Evolutionary conservation across 2,888 invertebrate genomes (phyloP).

Genomic region (Lithosia quadra): DNA sequence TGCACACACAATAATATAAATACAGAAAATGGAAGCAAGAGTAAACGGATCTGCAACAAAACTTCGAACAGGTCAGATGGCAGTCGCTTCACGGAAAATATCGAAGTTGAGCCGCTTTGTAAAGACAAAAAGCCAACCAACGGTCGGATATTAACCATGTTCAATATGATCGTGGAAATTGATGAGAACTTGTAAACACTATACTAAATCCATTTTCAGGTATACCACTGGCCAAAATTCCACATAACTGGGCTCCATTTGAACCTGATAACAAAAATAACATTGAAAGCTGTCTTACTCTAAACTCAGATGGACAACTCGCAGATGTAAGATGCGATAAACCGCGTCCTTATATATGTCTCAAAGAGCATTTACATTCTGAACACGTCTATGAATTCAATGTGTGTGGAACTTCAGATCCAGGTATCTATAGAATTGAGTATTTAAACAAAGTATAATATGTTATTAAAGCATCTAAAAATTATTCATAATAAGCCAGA

Average conservation of each 20-base stretch:
- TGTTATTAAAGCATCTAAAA: too few relatives aligned
- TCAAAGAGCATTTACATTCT: not conserved
- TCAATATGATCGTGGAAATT: too few relatives aligned
- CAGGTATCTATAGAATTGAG: not conserved
- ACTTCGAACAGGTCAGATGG: too few relatives aligned
- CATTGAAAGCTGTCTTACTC: not conserved
- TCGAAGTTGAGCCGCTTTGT: too few relatives aligned
- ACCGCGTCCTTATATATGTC: slow-evolving; percentile 8
- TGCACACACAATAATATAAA: too few relatives aligned
- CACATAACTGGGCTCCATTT: slow-evolving; percentile 12
- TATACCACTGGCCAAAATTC: slow-evolving; percentile 2
- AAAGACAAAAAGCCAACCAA: too few relatives aligned
- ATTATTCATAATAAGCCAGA: not conserved
- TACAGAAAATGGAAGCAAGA: too few relatives aligned
- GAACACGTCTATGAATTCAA: not conserved
- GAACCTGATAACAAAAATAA: slow-evolving; percentile 25
- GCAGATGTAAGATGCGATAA: slow-evolving; percentile 13
- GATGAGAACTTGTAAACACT: not conserved
- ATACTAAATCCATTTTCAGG: slow-evolving; percentile 7
- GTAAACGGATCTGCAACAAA: too few relatives aligned
- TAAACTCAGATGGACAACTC: slow-evolving; percentile 6
- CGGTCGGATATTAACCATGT: too few relatives aligned
- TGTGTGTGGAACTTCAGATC: slow-evolving; percentile 16
- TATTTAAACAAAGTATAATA: too few relatives aligned
- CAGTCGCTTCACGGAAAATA: too few relatives aligned